These are phyloP conservation scores for Drosophila seguyi DNA, from an alignment of 1,140 invertebrate genomes.

Conservation along the genomic window DNA sequence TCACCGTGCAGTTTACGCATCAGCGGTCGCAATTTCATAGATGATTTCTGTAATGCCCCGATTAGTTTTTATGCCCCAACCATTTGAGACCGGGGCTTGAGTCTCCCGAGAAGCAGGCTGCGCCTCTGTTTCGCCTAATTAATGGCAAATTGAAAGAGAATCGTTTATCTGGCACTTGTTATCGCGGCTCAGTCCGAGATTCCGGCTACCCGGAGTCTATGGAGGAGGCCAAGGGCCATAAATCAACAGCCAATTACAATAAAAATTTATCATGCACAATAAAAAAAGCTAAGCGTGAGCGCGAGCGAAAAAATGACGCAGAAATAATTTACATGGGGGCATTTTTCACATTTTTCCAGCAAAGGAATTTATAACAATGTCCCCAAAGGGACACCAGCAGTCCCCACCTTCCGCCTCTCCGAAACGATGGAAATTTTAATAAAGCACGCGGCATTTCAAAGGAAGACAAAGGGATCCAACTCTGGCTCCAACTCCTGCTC, in stretches of 20 bases:
- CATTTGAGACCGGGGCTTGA: slow-evolving; percentile 42
- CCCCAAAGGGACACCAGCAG: slow-evolving; percentile 62
- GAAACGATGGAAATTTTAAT: slow-evolving; percentile 74
- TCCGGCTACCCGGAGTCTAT: slow-evolving; percentile 20
- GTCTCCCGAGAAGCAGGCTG: slow-evolving; percentile 3
- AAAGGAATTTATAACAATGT: slow-evolving; percentile 81
- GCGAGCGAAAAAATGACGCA: slow-evolving; percentile 50
- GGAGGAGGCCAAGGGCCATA: slow-evolving; percentile 53
- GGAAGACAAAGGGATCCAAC: slow-evolving; percentile 30
- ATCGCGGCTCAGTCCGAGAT: slow-evolving; percentile 45
- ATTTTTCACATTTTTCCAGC: slow-evolving; percentile 77
- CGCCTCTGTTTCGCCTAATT: slow-evolving; percentile 21
- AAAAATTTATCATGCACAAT: slow-evolving; percentile 83
- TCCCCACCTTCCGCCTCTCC: not conserved
- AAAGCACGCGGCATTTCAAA: slow-evolving; percentile 73
- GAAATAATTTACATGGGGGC: slow-evolving; percentile 80
- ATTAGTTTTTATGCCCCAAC: slow-evolving; percentile 70
- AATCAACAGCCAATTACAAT: slow-evolving; percentile 83
- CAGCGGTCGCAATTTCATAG: slow-evolving; percentile 65
- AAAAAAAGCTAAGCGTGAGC: slow-evolving; percentile 49
- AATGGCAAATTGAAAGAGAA: slow-evolving; percentile 63
- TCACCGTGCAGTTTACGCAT: slow-evolving; percentile 57
- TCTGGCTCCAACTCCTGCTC: not conserved
- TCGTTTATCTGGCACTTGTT: slow-evolving; percentile 63
- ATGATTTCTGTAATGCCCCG: slow-evolving; percentile 67